A percentile compares a stretch with the other conserved stretches of the same genome.
These are phyloP conservation scores for Sus scrofa DNA, from an alignment of 2,113 vertebrate genomes.

Conservation along the genomic window DNA sequence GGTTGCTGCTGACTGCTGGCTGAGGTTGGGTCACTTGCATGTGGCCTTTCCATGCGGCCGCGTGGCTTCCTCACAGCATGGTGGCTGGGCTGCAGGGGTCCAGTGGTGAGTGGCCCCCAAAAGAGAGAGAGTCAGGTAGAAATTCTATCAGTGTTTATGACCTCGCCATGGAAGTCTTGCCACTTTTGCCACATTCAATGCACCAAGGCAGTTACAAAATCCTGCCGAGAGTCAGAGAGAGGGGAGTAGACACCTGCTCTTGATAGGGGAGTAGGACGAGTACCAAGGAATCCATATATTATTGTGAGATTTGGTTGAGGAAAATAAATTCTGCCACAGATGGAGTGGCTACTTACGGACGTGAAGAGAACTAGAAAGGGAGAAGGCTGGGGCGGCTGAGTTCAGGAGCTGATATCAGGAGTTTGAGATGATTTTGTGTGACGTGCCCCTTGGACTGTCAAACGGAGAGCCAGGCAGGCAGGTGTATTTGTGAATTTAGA, in stretches of 20 bases:
- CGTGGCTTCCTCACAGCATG: neutral
- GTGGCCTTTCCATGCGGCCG: neutral
- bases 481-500: neutral
- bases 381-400: neutral
- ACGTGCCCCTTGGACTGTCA: neutral
- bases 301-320: neutral
- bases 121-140: neutral
- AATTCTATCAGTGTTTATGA: neutral
- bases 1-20: neutral
- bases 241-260: neutral
- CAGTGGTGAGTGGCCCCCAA: neutral
- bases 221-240: neutral
- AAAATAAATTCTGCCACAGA: neutral
- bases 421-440: neutral
- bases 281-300: neutral
- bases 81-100: neutral
- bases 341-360: neutral
- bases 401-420: neutral
- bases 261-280: neutral
- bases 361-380: neutral
- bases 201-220: neutral
- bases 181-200: neutral
- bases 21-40: neutral
- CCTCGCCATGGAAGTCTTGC: neutral
- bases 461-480: neutral